Conservation (phyloP, 2,113 vertebrate genomes). For the Micronycteris hirsuta region DNA sequence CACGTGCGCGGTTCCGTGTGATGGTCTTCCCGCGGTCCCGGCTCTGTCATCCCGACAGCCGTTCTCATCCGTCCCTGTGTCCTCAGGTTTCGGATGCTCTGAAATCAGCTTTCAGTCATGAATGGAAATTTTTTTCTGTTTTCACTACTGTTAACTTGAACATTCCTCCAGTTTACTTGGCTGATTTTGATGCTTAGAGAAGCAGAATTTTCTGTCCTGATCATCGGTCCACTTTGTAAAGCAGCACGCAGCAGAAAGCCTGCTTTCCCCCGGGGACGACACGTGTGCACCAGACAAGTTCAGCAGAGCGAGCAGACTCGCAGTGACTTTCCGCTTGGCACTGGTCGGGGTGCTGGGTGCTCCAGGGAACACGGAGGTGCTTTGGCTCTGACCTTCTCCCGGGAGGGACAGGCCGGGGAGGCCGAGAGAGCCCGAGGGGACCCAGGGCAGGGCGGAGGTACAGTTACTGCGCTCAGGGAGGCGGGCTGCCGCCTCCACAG, state of each 20-base stretch:
- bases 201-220: neutral
- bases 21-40: neutral
- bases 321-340: neutral
- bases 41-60: neutral
- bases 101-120: slow-evolving; percentile 1
- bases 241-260: neutral
- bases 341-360: neutral
- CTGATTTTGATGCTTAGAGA: slow-evolving; percentile 9
- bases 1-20: neutral
- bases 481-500: neutral
- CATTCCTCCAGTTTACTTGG: neutral
- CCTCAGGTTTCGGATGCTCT: neutral
- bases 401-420: neutral
- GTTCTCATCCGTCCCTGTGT: neutral
- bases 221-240: neutral
- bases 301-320: neutral
- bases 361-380: neutral
- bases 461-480: neutral
- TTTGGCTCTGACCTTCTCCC: neutral
- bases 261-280: neutral
- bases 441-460: neutral
- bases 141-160: neutral
- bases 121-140: neutral
- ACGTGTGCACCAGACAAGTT: neutral
- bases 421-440: neutral